Conservation (phyloP, 2,113 vertebrate species). For the Corythaeola cristata region DNA sequence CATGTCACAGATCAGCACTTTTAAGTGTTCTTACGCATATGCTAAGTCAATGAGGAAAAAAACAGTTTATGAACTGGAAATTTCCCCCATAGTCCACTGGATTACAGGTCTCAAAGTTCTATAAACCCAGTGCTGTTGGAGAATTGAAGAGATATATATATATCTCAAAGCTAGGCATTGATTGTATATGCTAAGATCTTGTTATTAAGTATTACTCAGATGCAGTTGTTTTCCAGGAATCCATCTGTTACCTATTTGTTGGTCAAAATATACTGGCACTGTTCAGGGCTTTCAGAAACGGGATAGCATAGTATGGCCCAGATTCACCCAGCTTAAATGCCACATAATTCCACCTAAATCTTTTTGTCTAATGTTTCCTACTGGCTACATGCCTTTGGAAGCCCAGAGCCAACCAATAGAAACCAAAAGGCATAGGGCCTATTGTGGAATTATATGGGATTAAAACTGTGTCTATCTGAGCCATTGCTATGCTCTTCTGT, state of each 20-base stretch:
- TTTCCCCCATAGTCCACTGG: background rate
- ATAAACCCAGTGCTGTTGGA: background rate
- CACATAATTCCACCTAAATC: conserved; percentile 37
- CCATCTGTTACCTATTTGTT: background rate
- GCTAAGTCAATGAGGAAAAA: background rate
- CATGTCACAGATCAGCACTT: background rate
- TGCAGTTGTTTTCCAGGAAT: background rate
- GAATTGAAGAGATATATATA: background rate
- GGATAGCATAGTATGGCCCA: background rate
- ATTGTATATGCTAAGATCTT: rapidly evolving
- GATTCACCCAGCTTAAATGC: background rate
- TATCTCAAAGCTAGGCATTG: background rate
- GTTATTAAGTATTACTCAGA: background rate
- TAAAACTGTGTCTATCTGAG: conserved; percentile 30
- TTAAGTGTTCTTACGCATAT: background rate
- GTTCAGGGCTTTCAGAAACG: background rate
- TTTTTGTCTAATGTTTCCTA: conserved; percentile 47
- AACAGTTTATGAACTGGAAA: background rate
- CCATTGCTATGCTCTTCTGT: background rate
- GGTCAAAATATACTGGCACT: background rate
- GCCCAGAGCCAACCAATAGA: background rate
- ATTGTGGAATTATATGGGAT: conserved; percentile 39
- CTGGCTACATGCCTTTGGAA: conserved; percentile 19
- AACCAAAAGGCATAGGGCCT: background rate
- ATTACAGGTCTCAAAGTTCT: background rate